Percentiles rank a stretch among this genome's conserved stretches.
Evolutionary conservation across 2,888 invertebrate genomes (phyloP).

Genomic region (Trissolcus japonicus): DNA sequence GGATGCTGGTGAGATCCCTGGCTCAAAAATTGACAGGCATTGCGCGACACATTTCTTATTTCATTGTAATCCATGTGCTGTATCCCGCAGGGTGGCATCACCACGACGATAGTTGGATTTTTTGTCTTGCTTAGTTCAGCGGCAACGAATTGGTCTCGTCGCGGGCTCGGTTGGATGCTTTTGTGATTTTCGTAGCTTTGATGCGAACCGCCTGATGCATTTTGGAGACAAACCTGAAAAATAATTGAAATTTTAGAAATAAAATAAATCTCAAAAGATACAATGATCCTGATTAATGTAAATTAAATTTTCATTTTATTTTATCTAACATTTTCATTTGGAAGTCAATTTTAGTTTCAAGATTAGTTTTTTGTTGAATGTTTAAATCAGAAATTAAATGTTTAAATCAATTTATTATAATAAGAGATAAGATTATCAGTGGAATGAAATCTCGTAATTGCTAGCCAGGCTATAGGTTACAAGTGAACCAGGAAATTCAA

Average conservation of each 20-base stretch:
- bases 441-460: no score
- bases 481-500: conserved; percentile 12
- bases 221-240: conserved; percentile 15
- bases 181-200: conserved; percentile 19
- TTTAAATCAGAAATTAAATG: no score
- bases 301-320: no score
- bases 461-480: no score
- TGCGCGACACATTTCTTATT: conserved; percentile 6
- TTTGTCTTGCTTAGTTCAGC: conserved; percentile 23
- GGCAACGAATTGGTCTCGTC: conserved; percentile 6
- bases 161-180: neutral
- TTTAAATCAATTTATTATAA: no score
- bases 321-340: no score
- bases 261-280: no score
- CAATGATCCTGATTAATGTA: no score
- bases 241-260: neutral
- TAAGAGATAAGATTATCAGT: no score
- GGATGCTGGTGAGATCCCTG: conserved; percentile 24
- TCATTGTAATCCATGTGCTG: conserved; percentile 39
- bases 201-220: conserved; percentile 16
- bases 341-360: no score
- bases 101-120: conserved; percentile 40
- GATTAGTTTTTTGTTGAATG: no score
- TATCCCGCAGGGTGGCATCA: conserved; percentile 36
- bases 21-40: conserved; percentile 13